Percentiles rank a stretch among this genome's conserved stretches.
Conservation (phyloP, 2,888 invertebrate genomes). For the Latrodectus elegans region DNA sequence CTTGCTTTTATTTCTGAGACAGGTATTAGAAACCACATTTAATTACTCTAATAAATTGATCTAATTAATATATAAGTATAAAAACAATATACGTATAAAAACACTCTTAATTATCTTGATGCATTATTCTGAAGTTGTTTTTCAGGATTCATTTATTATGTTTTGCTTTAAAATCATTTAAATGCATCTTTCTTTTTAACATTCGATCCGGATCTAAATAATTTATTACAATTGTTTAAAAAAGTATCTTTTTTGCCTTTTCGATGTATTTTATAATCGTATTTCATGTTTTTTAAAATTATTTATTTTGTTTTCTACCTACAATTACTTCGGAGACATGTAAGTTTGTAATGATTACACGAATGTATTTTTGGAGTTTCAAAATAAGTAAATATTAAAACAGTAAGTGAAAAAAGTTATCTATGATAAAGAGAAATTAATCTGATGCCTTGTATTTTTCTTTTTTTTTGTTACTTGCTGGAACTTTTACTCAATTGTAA, state of each 20-base stretch:
- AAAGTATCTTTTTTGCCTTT: neutral
- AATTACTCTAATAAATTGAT: constrained; percentile 18
- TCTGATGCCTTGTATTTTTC: too few species aligned
- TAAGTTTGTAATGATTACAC: neutral
- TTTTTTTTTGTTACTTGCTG: too few species aligned
- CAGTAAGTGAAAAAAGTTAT: too few species aligned
- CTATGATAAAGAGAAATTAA: too few species aligned
- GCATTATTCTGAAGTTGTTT: constrained; percentile 12
- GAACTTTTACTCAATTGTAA: too few species aligned
- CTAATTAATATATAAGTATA: constrained; percentile 26
- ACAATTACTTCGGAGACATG: neutral
- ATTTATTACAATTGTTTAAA: neutral
- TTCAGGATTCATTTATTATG: neutral
- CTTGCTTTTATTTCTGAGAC: neutral
- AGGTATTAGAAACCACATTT: constrained; percentile 6
- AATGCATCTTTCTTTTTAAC: neutral
- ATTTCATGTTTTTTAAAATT: too few species aligned
- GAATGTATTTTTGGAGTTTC: too few species aligned
- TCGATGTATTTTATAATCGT: neutral
- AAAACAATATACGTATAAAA: constrained; percentile 14
- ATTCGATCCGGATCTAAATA: neutral
- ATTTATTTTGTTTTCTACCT: neutral
- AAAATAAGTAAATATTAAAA: too few species aligned
- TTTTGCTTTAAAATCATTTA: neutral
- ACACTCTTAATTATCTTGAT: constrained; percentile 32